A percentile compares a stretch with the other conserved stretches of the same genome.
These are phyloP conservation scores for Drosophila kuntzei DNA, from an alignment of 2,888 invertebrate species.

Conservation along the genomic window DNA sequence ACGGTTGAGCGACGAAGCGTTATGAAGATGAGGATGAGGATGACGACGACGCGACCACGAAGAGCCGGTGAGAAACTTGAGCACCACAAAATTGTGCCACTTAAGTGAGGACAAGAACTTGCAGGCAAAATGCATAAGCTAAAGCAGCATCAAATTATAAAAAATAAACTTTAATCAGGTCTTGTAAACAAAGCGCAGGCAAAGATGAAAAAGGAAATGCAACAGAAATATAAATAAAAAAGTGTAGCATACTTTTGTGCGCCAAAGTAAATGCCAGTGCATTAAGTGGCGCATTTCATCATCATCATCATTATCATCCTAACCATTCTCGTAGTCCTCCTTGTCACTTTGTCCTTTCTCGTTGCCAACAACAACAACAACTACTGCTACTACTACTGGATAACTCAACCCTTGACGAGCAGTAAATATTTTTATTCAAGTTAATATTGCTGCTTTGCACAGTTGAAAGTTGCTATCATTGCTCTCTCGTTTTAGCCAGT, in stretches of 20 bases:
- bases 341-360: constrained; percentile 45
- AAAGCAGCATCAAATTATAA: constrained; percentile 67
- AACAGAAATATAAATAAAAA: constrained; percentile 3
- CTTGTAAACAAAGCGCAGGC: constrained; percentile 59
- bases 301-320: constrained; percentile 49
- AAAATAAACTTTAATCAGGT: constrained; percentile 75
- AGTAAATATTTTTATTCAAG: constrained; percentile 80
- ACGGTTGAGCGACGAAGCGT: constrained; percentile 73
- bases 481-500: constrained; percentile 25
- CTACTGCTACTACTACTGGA: constrained; percentile 55
- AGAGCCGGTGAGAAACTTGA: constrained; percentile 50
- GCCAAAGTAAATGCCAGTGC: constrained; percentile 66
- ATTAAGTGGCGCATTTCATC: constrained; percentile 76
- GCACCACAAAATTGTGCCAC: constrained; percentile 75
- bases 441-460: constrained; percentile 69
- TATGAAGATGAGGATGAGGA: constrained; percentile 60
- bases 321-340: constrained; percentile 31
- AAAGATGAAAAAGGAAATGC: constrained; percentile 10
- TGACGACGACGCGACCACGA: constrained; percentile 23
- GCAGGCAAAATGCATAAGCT: constrained; percentile 25
- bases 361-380: constrained; percentile 34
- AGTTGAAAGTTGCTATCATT: constrained; percentile 46
- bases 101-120: constrained; percentile 51
- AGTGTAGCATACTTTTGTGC: constrained; percentile 52
- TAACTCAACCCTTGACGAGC: constrained; percentile 65